Evolutionary conservation across 2,888 invertebrate genomes (phyloP).

Genomic region (Cryptophagus acutangulus): DNA sequence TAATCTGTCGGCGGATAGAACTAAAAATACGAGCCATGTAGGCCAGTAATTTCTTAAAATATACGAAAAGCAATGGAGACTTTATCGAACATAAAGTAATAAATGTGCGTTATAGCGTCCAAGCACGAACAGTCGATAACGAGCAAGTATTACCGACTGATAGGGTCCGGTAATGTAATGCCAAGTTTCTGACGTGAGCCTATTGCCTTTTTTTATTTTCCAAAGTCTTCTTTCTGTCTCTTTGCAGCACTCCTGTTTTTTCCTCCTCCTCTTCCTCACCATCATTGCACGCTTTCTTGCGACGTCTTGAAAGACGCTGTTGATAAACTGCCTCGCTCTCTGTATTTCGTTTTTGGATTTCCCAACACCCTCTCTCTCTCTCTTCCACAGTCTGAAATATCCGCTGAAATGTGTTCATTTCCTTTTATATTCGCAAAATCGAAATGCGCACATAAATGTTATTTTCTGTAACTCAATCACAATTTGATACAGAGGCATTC

Average conservation of each 20-base stretch:
- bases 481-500: constrained; percentile 11
- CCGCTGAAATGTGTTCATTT: constrained; percentile 33
- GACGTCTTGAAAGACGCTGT: constrained; percentile 12
- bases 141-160: constrained; percentile 36
- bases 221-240: constrained; percentile 10
- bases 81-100: constrained; percentile 45
- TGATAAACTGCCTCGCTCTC: constrained; percentile 35
- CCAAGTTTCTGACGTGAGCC: constrained; percentile 5
- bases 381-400: no score
- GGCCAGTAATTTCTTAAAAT: constrained; percentile 45
- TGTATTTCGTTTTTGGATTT: constrained; percentile 33
- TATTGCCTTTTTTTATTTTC: neutral
- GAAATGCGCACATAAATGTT: constrained; percentile 31
- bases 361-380: constrained; percentile 28
- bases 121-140: constrained; percentile 44
- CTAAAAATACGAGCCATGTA: constrained; percentile 9
- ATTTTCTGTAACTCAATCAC: constrained; percentile 20
- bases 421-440: constrained; percentile 29
- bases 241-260: constrained; percentile 13
- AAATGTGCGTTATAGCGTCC: constrained; percentile 45
- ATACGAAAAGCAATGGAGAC: constrained; percentile 38
- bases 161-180: constrained; percentile 25
- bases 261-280: constrained; percentile 19
- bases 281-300: constrained; percentile 13
- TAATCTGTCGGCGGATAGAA: constrained; percentile 31